Base-by-base conservation (phyloP, 2,113 vertebrate genomes). In the Sceloporus tristichus region DNA sequence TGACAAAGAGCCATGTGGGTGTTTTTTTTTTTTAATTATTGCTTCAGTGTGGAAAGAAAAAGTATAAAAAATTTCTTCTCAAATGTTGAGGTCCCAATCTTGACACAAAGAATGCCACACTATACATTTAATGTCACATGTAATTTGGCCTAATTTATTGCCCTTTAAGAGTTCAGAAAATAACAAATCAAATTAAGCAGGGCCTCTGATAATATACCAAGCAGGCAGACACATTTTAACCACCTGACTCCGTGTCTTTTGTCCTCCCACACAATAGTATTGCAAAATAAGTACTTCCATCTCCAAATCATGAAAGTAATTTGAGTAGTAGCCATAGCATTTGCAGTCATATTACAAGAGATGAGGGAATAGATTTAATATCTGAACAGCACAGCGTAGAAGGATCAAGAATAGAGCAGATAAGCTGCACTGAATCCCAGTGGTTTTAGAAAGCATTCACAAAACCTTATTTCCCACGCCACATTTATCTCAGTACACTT, bases 371-470 rank as follows among this genome's bases (percentile, higher is more conserved):
- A 84, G 3, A 56, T 74, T 62, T 89, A 62, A 84, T 90, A 93
- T 76, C 87, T 90, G 84, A 92, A 92, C 19, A 9, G 59, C 65
- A 62, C 16, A 62, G 0, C 82, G 11, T 38, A 2, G 85, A 25
- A 88, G 76, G 74, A 27, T 91, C 5, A 66, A 91, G 18, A 54
- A 80, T 89, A 16, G 38, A 79, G 86, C 27, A 91, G 87, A 91
- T 89, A 66, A 54, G 87, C 73, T 68, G 27, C 18, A 34, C 85
- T 93, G 84, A 93, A 90, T 75, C 87, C 87, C 83, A 23, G 40
- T 90, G 23, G 85, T 66, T 74, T 53, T 91, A 81, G 70, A 78
- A 93, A 90, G 91, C 93, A 94, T 94, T 93, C 88, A 74, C 56
- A 76, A 90, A 73, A 82, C 40, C 29, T 89, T 87, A 83, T 21